Percentiles rank a stretch among this genome's conserved stretches.
These are phyloP conservation scores for Hipposideros armiger DNA, from an alignment of 2,113 vertebrate genomes.

Conservation along the genomic window DNA sequence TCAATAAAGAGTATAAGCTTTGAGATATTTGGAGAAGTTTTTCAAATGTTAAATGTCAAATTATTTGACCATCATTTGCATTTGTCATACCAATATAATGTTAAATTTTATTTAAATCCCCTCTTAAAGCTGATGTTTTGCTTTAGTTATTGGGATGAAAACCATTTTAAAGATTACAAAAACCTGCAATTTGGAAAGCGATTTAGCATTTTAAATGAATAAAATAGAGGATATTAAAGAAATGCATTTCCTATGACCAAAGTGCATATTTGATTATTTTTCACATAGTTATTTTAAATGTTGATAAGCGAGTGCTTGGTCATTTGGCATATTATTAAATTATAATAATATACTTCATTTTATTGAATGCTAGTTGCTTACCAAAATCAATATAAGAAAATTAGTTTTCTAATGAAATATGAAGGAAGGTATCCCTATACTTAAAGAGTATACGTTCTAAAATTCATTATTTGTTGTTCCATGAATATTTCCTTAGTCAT, in stretches of 20 bases:
- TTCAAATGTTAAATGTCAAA: slow-evolving; percentile 25
- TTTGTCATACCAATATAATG: slow-evolving; percentile 51
- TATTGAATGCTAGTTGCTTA: slow-evolving; percentile 25
- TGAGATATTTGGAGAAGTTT: slow-evolving; percentile 41
- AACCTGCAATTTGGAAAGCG: background rate
- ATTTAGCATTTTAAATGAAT: slow-evolving; percentile 54
- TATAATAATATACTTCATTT: slow-evolving; percentile 22
- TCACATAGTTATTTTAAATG: slow-evolving; percentile 40
- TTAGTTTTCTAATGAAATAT: slow-evolving; percentile 49
- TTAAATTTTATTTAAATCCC: slow-evolving; percentile 43
- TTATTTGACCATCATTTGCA: slow-evolving; percentile 27
- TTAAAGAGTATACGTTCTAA: background rate
- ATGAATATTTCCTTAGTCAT: slow-evolving; percentile 37
- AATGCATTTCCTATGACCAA: slow-evolving; percentile 49
- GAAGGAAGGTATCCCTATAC: background rate
- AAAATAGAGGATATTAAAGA: slow-evolving; percentile 25
- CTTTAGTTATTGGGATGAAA: slow-evolving; percentile 54
- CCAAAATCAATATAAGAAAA: slow-evolving; percentile 50
- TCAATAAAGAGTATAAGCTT: slow-evolving; percentile 9
- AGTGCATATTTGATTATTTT: slow-evolving; percentile 34
- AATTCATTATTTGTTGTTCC: background rate
- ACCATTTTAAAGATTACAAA: slow-evolving; percentile 48
- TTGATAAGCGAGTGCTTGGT: background rate
- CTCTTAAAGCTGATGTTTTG: background rate
- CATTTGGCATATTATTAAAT: slow-evolving; percentile 40